phyloP scores from a whole-genome alignment of 2,888 invertebrate species.

The Erebia aethiops region DNA sequence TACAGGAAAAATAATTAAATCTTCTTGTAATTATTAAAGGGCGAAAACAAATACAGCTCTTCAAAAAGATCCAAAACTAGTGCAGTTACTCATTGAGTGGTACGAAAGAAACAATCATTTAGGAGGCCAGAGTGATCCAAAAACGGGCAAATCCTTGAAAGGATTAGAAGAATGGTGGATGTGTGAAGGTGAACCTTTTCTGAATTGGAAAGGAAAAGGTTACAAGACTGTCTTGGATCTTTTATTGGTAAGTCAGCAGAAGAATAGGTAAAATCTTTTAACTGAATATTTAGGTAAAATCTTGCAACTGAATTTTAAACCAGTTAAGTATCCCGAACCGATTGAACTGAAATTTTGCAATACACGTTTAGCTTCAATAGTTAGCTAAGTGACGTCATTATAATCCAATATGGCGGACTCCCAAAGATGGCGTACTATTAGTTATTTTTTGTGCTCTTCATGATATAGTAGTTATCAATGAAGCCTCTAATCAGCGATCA shows the following conservation, averaged over 20 bases:
- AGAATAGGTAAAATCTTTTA: not conserved
- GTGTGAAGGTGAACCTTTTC: constrained; percentile 87
- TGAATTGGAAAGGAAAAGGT: constrained; percentile 90
- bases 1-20: too few relatives aligned
- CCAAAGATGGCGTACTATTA: too few relatives aligned
- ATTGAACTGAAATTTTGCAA: not conserved
- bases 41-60: constrained; percentile 51
- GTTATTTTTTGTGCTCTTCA: too few relatives aligned
- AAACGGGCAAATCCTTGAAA: constrained; percentile 82
- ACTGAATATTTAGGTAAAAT: too few relatives aligned
- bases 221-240: constrained; percentile 86
- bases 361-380: too few relatives aligned
- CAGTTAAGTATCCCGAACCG: too few relatives aligned
- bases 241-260: constrained; percentile 81
- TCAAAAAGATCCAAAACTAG: constrained; percentile 62
- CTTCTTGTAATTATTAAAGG: constrained; percentile 49
- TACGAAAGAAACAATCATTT: constrained; percentile 85
- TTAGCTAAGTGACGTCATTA: too few relatives aligned
- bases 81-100: constrained; percentile 83
- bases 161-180: constrained; percentile 85
- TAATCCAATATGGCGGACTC: too few relatives aligned
- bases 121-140: constrained; percentile 82
- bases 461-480: too few relatives aligned
- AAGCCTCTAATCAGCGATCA: too few relatives aligned
- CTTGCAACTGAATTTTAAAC: too few relatives aligned